Conservation (phyloP, 2,113 vertebrate genomes). For the Nettapus auritus region DNA sequence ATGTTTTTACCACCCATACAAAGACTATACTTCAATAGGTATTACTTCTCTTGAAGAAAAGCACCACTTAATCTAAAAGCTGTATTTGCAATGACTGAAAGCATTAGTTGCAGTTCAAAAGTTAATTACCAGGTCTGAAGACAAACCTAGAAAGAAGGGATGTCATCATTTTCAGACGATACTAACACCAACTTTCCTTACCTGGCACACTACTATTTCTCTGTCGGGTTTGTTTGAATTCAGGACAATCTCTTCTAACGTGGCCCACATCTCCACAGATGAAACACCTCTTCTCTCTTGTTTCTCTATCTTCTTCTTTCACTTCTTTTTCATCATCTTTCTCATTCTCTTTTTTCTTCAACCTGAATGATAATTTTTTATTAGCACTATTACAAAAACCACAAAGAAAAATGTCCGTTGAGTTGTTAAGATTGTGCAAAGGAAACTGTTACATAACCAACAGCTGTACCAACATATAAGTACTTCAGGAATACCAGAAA, state of each 20-base stretch:
- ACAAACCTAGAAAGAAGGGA: not conserved
- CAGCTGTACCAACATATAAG: not conserved
- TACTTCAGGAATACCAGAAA: not conserved
- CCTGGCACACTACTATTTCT: conserved; percentile 82
- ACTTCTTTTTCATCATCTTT: conserved; percentile 90
- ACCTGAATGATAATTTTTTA: conserved; percentile 77
- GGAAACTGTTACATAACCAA: not conserved
- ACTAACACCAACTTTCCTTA: conserved; percentile 32
- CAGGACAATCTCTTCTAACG: conserved; percentile 94
- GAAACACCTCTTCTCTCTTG: conserved; percentile 93
- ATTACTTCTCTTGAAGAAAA: not conserved
- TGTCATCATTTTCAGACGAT: not conserved
- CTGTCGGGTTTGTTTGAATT: conserved; percentile 91
- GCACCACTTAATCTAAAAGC: not conserved
- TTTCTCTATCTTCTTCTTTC: conserved; percentile 92
- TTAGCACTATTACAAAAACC: conserved; percentile 52
- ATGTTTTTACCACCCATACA: not conserved
- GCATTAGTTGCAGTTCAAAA: not conserved
- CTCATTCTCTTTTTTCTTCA: conserved; percentile 97
- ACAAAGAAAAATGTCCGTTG: not conserved
- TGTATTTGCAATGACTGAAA: not conserved
- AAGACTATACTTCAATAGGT: not conserved
- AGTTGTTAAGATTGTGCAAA: not conserved
- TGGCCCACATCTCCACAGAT: conserved; percentile 96
- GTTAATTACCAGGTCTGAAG: not conserved